Conservation (phyloP, 2,888 invertebrate species). For the Mesorhabditis spiculigera region DNA sequence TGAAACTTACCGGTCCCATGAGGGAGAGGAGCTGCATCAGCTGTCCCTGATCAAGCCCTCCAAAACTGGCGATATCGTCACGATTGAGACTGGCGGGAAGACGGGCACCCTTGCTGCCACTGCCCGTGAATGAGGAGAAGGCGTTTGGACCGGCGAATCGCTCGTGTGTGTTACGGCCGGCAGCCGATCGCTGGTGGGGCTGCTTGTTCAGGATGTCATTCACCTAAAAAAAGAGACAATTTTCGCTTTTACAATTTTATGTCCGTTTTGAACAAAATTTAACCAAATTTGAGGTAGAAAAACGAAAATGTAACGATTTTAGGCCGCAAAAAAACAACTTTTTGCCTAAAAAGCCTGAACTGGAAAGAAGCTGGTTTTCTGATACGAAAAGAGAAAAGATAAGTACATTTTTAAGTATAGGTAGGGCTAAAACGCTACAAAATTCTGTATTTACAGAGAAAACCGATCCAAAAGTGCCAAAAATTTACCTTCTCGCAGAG, state of each 20-base stretch:
- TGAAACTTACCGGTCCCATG: constrained; percentile 22
- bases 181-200: constrained; percentile 27
- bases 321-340: no score
- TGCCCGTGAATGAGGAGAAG: not conserved
- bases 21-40: constrained; percentile 82
- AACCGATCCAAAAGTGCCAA: no score
- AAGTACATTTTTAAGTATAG: no score
- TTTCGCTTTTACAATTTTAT: not conserved
- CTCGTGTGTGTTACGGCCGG: constrained; percentile 18
- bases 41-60: constrained; percentile 76
- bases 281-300: no score
- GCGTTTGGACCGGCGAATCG: no score
- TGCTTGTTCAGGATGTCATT: constrained; percentile 34
- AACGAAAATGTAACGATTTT: no score
- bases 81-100: constrained; percentile 11
- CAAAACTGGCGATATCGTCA: constrained; percentile 49
- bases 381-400: no score
- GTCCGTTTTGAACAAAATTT: no score
- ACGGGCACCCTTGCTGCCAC: constrained; percentile 17
- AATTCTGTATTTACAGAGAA: no score
- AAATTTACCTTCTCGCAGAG: constrained; percentile 43
- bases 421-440: no score
- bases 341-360: no score
- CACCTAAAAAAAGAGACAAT: constrained; percentile 17
- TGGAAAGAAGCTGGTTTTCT: no score